phyloP scores from a whole-genome alignment of 1,140 invertebrate genomes.

The Tetramorium parvispinum region DNA sequence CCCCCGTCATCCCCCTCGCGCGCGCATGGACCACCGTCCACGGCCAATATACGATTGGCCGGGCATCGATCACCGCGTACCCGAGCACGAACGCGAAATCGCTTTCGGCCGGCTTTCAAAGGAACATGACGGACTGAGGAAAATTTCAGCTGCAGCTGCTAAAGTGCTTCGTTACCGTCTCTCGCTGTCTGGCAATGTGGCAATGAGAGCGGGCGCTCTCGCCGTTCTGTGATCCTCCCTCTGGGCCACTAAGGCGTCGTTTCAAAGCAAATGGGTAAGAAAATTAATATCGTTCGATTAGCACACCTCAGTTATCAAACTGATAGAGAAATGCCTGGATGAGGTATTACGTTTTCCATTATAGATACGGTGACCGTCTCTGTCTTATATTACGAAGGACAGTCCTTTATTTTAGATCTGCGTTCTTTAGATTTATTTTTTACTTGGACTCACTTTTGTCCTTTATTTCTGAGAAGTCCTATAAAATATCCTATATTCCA shows the following conservation, averaged over 20 bases:
- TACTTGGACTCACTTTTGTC: too few relatives aligned
- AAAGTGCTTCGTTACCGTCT: conserved; percentile 45
- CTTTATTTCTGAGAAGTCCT: too few relatives aligned
- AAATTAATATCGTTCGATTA: background rate
- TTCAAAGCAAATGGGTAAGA: background rate
- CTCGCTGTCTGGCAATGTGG: conserved; percentile 23
- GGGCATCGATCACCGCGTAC: conserved; percentile 36
- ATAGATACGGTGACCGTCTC: too few relatives aligned
- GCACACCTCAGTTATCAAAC: too few relatives aligned
- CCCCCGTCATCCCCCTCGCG: background rate
- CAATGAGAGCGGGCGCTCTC: conserved; percentile 1
- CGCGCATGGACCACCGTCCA: conserved; percentile 15
- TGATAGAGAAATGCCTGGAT: too few relatives aligned
- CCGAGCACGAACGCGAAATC: conserved; percentile 34
- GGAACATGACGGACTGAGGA: conserved; percentile 43
- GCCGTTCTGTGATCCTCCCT: background rate
- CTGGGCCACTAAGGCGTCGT: background rate
- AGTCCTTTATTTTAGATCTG: too few relatives aligned
- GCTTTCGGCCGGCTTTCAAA: conserved; percentile 51
- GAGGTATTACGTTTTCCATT: too few relatives aligned
- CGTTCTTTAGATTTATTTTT: too few relatives aligned
- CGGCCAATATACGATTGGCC: conserved; percentile 48
- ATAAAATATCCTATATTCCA: too few relatives aligned
- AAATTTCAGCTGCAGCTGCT: conserved; percentile 50
- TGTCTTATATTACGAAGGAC: too few relatives aligned